These are phyloP conservation scores for Petrocephalus schoutedeni DNA, from an alignment of 2,797 vertebrate species.

Conservation along the genomic window DNA sequence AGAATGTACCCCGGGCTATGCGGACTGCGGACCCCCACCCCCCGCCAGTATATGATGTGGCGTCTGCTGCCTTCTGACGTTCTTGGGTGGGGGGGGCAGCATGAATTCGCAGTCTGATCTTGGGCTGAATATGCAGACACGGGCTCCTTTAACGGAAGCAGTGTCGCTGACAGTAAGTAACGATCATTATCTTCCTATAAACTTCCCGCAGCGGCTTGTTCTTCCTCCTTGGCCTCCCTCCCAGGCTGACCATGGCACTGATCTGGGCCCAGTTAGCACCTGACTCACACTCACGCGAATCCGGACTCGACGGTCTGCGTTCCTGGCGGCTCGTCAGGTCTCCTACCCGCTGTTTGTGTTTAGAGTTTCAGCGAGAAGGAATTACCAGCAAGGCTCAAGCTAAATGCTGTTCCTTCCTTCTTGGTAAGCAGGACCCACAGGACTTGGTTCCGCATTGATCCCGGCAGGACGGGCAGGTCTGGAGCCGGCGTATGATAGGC, in stretches of 20 bases:
- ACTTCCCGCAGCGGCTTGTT: background rate
- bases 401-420: background rate
- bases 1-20: background rate
- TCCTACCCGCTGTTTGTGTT: background rate
- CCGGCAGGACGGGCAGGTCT: background rate
- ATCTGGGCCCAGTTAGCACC: background rate
- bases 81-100: background rate
- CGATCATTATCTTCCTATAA: conserved; percentile 2
- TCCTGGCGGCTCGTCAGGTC: background rate
- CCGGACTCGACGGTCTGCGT: background rate
- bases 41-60: background rate
- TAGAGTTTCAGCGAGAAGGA: background rate
- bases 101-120: background rate
- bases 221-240: conserved; percentile 5
- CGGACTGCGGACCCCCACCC: background rate
- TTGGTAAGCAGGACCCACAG: background rate
- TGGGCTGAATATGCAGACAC: background rate
- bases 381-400: background rate
- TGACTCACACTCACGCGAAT: background rate
- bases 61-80: background rate
- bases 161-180: background rate
- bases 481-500: background rate
- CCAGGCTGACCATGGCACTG: background rate
- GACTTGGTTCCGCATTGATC: background rate
- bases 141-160: background rate